phyloP scores from a whole-genome alignment of 2,113 vertebrate genomes.

The Condylura cristata region DNA sequence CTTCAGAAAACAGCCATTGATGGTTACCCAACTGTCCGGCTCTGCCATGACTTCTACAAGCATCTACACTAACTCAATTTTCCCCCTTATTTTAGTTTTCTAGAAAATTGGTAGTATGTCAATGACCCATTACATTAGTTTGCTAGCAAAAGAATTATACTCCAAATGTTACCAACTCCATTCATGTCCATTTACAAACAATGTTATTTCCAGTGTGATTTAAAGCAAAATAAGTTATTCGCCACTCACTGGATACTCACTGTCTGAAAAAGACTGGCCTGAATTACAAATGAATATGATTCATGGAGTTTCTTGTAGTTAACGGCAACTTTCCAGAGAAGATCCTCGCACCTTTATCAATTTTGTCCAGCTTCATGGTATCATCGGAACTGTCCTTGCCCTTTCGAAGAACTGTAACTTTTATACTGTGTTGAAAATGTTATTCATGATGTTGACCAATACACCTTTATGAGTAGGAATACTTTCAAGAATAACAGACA shows the following conservation, averaged over 20 bases:
- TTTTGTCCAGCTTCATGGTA: not conserved
- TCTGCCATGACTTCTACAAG: not conserved
- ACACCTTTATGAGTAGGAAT: not conserved
- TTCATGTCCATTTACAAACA: conserved; percentile 11
- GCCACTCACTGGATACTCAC: not conserved
- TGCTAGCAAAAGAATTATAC: conserved; percentile 28
- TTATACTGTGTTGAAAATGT: not conserved
- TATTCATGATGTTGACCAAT: not conserved
- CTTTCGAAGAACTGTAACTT: not conserved
- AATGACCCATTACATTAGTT: not conserved
- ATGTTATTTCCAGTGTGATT: not conserved
- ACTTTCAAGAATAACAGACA: not conserved
- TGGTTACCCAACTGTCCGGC: not conserved
- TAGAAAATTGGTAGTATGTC: not conserved
- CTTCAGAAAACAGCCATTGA: not conserved
- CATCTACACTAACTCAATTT: not conserved
- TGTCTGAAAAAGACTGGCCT: not conserved
- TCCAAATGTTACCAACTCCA: not conserved
- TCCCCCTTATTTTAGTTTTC: conserved; percentile 35
- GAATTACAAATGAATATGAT: not conserved
- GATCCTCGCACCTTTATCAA: not conserved
- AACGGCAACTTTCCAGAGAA: not conserved
- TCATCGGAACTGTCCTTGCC: not conserved
- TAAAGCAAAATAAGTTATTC: not conserved
- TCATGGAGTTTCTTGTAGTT: not conserved